Conservation (phyloP, 2,797 vertebrate species). For the Amniataba percoides region DNA sequence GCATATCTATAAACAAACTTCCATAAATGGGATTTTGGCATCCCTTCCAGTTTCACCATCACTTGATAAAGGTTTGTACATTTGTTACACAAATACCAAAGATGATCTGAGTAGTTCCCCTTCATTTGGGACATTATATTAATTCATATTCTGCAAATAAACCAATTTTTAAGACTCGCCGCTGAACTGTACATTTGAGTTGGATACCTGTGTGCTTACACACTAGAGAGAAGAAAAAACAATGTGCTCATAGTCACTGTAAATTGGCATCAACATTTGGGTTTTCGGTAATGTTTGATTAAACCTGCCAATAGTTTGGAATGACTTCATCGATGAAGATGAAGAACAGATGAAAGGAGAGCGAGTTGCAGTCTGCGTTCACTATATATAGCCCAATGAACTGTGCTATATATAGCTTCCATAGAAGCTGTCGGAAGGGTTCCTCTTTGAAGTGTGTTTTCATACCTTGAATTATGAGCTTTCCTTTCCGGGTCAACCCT, state of each 20-base stretch:
- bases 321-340: conserved; percentile 24
- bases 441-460: conserved; percentile 57
- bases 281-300: conserved; percentile 1
- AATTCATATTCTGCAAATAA: neutral
- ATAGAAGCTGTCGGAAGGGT: conserved; percentile 42
- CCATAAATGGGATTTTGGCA: neutral
- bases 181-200: neutral
- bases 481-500: conserved; percentile 53
- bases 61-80: neutral
- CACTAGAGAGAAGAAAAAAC: neutral
- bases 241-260: neutral
- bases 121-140: neutral
- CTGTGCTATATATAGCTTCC: conserved; percentile 44
- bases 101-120: neutral
- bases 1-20: neutral
- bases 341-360: conserved; percentile 35
- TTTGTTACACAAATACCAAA: neutral
- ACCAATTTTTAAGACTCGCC: neutral
- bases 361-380: conserved; percentile 17
- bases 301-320: conserved; percentile 3
- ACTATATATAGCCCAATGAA: conserved; percentile 6
- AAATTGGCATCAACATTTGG: neutral
- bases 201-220: neutral
- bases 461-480: conserved; percentile 57
- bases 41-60: neutral